These are phyloP conservation scores for Alexandromys fortis DNA, from an alignment of 2,113 vertebrate species.

Conservation along the genomic window DNA sequence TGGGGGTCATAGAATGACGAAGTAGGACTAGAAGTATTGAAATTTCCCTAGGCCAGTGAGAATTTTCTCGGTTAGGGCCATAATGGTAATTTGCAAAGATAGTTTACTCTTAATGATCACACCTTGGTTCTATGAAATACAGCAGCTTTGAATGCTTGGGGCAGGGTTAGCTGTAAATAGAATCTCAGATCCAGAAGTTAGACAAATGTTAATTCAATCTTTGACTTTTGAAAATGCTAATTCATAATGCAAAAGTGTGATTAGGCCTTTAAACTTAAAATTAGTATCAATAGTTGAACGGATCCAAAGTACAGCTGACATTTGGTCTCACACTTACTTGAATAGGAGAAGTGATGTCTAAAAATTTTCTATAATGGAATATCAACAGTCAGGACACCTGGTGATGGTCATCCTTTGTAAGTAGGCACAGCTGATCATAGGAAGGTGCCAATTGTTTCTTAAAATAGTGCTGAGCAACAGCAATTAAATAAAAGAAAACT, in stretches of 20 bases:
- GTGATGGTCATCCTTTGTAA: background rate
- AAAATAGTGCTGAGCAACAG: background rate
- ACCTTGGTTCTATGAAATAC: background rate
- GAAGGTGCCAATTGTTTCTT: background rate
- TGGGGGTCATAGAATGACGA: background rate
- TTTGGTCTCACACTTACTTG: background rate
- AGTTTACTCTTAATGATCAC: background rate
- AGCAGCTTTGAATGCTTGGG: background rate
- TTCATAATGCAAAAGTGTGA: background rate
- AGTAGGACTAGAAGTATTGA: background rate
- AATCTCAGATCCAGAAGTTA: background rate
- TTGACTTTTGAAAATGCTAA: background rate
- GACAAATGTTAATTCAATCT: background rate
- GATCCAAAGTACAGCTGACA: background rate
- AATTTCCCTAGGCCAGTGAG: background rate
- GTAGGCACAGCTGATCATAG: background rate
- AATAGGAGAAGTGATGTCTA: background rate
- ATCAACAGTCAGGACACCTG: background rate
- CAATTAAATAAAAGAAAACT: background rate
- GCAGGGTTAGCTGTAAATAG: background rate
- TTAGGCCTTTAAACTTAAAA: background rate
- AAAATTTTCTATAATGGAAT: background rate
- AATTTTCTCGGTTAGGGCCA: background rate
- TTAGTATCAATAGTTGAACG: background rate
- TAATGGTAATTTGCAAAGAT: background rate